Evolutionary conservation across 1,140 invertebrate species (phyloP).

Genomic region (Anagrus nilaparvatae): DNA sequence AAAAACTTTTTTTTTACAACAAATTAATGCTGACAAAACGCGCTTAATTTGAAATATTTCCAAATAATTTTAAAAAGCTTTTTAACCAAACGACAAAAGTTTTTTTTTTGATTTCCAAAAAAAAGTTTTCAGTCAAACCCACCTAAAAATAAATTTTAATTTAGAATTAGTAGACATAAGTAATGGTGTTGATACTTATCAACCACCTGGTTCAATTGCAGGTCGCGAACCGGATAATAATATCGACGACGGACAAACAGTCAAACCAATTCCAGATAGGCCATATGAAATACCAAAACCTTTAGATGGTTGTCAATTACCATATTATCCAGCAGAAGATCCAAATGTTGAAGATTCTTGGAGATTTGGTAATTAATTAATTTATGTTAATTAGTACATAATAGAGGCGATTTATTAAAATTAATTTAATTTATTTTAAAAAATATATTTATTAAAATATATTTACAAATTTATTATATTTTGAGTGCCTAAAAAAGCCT

Average conservation of each 20-base stretch:
- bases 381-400: conserved; percentile 10
- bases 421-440: neutral
- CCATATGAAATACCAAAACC: too few species aligned
- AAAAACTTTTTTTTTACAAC: neutral
- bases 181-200: neutral
- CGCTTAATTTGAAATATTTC: too few species aligned
- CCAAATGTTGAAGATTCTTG: conserved; percentile 33
- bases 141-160: too few species aligned
- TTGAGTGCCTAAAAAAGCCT: too few species aligned
- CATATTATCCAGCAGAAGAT: conserved; percentile 33
- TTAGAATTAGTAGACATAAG: conserved; percentile 6
- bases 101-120: too few species aligned
- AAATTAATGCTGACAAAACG: too few species aligned
- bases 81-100: too few species aligned
- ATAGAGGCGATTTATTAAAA: conserved; percentile 2
- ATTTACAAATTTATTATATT: too few species aligned
- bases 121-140: too few species aligned
- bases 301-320: conserved; percentile 31
- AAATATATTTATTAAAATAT: conserved; percentile 6
- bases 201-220: neutral
- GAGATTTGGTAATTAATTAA: conserved; percentile 40
- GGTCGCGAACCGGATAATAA: neutral
- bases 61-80: too few species aligned
- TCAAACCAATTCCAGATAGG: too few species aligned
- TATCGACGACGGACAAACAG: neutral